These are phyloP conservation scores for Achlya flavicornis DNA, from an alignment of 2,888 invertebrate genomes.

Conservation along the genomic window DNA sequence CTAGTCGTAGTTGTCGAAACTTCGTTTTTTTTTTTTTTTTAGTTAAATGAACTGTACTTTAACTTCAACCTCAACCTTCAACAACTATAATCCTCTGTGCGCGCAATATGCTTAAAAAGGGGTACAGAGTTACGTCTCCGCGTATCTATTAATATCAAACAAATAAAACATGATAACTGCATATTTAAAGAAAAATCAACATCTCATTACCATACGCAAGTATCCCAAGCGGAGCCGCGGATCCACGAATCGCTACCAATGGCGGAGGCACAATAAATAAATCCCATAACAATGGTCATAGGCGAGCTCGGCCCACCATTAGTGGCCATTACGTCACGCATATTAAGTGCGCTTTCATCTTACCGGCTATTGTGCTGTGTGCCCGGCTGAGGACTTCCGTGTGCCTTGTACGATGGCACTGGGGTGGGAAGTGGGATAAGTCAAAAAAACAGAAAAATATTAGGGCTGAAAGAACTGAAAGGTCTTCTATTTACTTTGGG, in stretches of 20 bases:
- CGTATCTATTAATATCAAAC: not conserved
- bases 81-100: too few species aligned
- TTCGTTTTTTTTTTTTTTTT: too few species aligned
- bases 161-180: not conserved
- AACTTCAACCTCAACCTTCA: too few species aligned
- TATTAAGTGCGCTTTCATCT: slow-evolving; percentile 78
- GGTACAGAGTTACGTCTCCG: too few species aligned
- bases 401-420: slow-evolving; percentile 41
- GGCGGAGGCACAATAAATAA: slow-evolving; percentile 36
- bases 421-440: slow-evolving; percentile 8
- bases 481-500: too few species aligned
- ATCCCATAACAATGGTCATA: slow-evolving; percentile 55
- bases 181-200: slow-evolving; percentile 15
- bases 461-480: too few species aligned
- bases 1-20: too few species aligned
- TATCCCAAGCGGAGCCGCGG: slow-evolving; percentile 13
- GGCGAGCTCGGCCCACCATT: slow-evolving; percentile 49
- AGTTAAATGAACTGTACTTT: too few species aligned
- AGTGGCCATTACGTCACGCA: slow-evolving; percentile 72
- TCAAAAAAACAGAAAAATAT: slow-evolving; percentile 11
- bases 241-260: slow-evolving; percentile 22
- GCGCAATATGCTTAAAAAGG: too few species aligned
- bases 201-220: slow-evolving; percentile 8
- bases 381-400: slow-evolving; percentile 65
- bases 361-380: slow-evolving; percentile 71